Conservation (phyloP, 1,140 invertebrate genomes). For the Leucophenga varia region DNA sequence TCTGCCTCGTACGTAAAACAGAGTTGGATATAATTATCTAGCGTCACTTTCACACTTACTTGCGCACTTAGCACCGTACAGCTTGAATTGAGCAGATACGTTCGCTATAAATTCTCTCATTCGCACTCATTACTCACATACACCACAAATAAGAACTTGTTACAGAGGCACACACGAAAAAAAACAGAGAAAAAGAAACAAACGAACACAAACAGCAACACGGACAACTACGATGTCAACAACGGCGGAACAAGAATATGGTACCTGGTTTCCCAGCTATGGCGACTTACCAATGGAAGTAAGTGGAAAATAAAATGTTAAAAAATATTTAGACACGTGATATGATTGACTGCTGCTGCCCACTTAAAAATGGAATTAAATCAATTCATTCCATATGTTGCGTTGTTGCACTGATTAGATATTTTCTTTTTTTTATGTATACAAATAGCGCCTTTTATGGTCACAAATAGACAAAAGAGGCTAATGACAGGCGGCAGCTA, state of each 20-base stretch:
- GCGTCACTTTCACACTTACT: too few species aligned
- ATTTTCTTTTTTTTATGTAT: background rate
- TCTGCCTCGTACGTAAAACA: too few species aligned
- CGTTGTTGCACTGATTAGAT: background rate
- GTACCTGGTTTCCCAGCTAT: conserved; percentile 23
- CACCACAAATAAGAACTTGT: too few species aligned
- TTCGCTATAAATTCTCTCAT: too few species aligned
- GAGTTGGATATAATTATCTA: too few species aligned
- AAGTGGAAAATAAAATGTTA: conserved; percentile 5
- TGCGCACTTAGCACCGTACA: too few species aligned
- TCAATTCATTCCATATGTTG: background rate
- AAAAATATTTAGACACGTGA: background rate
- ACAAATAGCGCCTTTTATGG: background rate
- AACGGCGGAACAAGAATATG: conserved; percentile 1
- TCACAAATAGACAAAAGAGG: background rate
- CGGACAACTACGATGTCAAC: too few species aligned
- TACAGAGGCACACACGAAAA: too few species aligned
- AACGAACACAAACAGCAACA: too few species aligned
- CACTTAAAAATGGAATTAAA: background rate
- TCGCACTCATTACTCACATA: too few species aligned
- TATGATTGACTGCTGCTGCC: conserved; percentile 4
- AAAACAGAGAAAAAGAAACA: too few species aligned
- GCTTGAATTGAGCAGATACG: too few species aligned
- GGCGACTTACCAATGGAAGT: conserved; percentile 52
- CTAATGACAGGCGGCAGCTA: conserved; percentile 1